phyloP scores from a whole-genome alignment of 2,113 vertebrate genomes.

The Toxotes jaculatrix region DNA sequence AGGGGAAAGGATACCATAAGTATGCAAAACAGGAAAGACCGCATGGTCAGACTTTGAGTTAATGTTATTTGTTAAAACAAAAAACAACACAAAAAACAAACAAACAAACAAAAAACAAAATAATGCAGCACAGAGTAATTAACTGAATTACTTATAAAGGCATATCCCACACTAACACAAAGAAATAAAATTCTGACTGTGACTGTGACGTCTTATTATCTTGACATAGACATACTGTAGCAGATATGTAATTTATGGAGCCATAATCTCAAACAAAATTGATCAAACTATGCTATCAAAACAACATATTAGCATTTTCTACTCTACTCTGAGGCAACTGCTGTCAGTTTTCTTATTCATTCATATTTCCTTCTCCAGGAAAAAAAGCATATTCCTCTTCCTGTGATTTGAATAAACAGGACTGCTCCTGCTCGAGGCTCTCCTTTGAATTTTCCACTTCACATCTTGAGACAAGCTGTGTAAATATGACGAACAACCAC shows the following conservation, averaged over 20 bases:
- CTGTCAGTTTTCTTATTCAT: slow-evolving; percentile 42
- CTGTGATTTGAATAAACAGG: slow-evolving; percentile 57
- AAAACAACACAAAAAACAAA: neutral
- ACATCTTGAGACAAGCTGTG: slow-evolving; percentile 45
- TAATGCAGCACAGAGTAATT: neutral
- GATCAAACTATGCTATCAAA: slow-evolving; percentile 9
- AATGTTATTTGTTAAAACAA: too few relatives aligned
- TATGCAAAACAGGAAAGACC: neutral
- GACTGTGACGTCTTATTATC: neutral
- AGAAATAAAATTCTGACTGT: neutral
- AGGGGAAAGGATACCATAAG: neutral
- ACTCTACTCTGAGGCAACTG: neutral
- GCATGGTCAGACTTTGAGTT: neutral
- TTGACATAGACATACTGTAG: neutral
- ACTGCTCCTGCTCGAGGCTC: slow-evolving; percentile 52
- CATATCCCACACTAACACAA: neutral
- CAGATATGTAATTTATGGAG: neutral
- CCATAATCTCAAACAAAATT: neutral
- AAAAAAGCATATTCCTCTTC: slow-evolving; percentile 22
- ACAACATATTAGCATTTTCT: slow-evolving; percentile 10
- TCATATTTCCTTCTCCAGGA: neutral
- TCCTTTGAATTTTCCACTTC: slow-evolving; percentile 60
- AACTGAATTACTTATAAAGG: neutral
- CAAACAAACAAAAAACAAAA: neutral
- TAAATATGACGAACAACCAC: slow-evolving; percentile 68